Conservation (phyloP, 1,140 invertebrate species). For the Chrysomallon squamiferum region DNA sequence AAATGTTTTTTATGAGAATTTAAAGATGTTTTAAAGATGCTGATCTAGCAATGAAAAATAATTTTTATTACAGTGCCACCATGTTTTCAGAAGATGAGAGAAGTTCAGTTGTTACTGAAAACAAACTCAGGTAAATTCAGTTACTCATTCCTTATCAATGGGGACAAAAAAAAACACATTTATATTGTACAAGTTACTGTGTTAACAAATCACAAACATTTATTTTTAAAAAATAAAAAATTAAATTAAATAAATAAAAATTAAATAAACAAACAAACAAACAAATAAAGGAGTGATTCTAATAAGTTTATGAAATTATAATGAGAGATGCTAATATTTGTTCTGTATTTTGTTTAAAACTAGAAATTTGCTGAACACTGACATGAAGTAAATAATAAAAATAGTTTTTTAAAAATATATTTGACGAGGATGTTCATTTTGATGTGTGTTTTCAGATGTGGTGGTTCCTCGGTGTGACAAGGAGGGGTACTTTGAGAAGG, state of each 20-base stretch:
- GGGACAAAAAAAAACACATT: too few relatives aligned
- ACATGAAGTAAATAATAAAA: background rate
- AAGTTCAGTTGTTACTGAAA: background rate
- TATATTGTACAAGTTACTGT: too few relatives aligned
- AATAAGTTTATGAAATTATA: background rate
- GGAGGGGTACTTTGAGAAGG: constrained; percentile 83
- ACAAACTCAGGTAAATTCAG: background rate
- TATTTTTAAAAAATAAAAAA: too few relatives aligned
- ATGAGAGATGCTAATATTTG: background rate
- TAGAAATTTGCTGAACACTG: background rate
- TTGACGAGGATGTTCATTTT: background rate
- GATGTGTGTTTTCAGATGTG: constrained; percentile 70
- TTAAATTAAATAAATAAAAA: background rate
- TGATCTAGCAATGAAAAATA: too few relatives aligned
- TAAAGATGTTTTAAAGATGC: too few relatives aligned
- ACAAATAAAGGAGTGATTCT: background rate
- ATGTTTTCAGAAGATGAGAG: constrained; percentile 6
- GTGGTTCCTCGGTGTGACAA: constrained; percentile 86
- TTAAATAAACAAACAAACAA: background rate
- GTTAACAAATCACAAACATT: too few relatives aligned
- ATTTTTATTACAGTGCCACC: constrained; percentile 10
- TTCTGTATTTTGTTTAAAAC: background rate
- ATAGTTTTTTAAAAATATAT: background rate
- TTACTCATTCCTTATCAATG: too few relatives aligned
- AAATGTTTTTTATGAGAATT: too few relatives aligned